Percentiles rank a stretch among this genome's conserved stretches.
These are phyloP conservation scores for Papilio dardanus DNA, from an alignment of 1,140 invertebrate species.

Conservation along the genomic window DNA sequence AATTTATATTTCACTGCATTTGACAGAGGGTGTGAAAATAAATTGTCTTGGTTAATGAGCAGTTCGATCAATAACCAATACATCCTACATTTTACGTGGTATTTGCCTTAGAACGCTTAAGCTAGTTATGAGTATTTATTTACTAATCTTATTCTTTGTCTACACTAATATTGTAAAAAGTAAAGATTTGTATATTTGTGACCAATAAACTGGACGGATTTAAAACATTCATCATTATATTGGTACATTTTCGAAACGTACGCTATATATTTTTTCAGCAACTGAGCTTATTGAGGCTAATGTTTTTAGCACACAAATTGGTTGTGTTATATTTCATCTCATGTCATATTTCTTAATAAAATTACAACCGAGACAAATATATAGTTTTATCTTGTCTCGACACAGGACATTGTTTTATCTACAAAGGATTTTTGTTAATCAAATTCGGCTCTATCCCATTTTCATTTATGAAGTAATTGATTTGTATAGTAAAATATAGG, in stretches of 20 bases:
- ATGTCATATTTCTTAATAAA: neutral
- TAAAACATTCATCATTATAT: neutral
- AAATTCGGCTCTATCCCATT: neutral
- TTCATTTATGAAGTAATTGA: too few species aligned
- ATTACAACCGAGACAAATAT: neutral
- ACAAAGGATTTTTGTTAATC: neutral
- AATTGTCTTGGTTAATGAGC: neutral
- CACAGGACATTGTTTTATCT: neutral
- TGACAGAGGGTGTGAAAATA: slow-evolving; percentile 11
- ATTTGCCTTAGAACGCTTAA: neutral
- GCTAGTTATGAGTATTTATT: neutral
- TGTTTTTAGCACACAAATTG: neutral
- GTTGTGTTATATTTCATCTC: neutral
- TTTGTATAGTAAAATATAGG: neutral
- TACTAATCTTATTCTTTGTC: neutral
- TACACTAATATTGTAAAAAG: neutral
- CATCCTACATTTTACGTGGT: neutral
- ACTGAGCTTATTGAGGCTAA: neutral
- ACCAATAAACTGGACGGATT: neutral
- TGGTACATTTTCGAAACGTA: neutral
- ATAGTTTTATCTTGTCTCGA: neutral
- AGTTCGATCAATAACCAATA: neutral
- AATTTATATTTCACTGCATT: slow-evolving; percentile 20
- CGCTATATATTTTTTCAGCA: neutral
- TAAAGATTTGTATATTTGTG: neutral